Percentiles rank a stretch among this genome's conserved stretches.
These are phyloP conservation scores for Anisognathus igniventris DNA, from an alignment of 2,797 vertebrate genomes.

Conservation along the genomic window DNA sequence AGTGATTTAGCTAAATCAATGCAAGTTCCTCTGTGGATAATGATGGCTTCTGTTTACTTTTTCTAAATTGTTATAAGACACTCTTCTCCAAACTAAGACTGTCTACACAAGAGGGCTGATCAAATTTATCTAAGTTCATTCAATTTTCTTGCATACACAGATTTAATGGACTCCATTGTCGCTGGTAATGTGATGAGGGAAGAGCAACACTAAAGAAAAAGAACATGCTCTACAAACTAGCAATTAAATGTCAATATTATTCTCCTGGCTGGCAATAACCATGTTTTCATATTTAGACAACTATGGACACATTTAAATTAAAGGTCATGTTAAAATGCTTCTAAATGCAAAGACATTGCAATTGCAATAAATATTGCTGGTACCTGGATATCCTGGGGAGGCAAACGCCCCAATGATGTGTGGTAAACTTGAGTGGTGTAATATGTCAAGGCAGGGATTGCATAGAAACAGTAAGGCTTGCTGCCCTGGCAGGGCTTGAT, in stretches of 20 bases:
- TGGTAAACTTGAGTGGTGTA: background rate
- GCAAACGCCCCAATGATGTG: fast-evolving
- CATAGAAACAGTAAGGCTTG: background rate
- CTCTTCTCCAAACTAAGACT: background rate
- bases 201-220: background rate
- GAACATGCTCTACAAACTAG: background rate
- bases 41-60: constrained; percentile 12
- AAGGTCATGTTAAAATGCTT: background rate
- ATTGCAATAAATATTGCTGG: background rate
- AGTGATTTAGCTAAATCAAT: background rate
- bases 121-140: constrained; percentile 26
- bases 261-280: background rate
- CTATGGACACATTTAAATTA: background rate
- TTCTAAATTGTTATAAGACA: constrained; percentile 4
- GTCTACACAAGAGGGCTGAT: background rate
- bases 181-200: background rate
- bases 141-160: background rate
- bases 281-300: background rate
- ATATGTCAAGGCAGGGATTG: background rate
- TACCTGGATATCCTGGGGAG: background rate
- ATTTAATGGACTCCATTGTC: background rate
- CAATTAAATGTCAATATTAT: background rate
- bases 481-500: background rate
- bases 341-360: background rate
- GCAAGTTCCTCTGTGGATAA: background rate